These are phyloP conservation scores for Seriola dumerili DNA, from an alignment of 2,113 vertebrate species.

Conservation along the genomic window DNA sequence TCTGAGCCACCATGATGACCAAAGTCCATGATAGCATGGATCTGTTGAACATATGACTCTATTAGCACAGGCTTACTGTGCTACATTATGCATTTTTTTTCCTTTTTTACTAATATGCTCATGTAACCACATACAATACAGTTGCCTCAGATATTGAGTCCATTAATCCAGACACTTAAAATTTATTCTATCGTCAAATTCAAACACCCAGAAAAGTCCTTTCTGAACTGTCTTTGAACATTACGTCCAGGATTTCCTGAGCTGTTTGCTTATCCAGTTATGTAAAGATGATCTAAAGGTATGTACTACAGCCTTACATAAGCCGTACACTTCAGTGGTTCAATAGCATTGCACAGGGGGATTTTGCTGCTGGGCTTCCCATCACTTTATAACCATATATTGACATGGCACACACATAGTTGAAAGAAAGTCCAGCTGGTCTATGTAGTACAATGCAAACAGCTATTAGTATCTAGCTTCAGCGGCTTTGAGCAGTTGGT, in stretches of 20 bases:
- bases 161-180: conserved; percentile 3
- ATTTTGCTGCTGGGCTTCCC: conserved; percentile 38
- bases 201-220: conserved; percentile 26
- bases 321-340: conserved; percentile 51
- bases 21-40: conserved; percentile 19
- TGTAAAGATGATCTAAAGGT: conserved; percentile 48
- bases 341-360: conserved; percentile 25
- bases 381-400: conserved; percentile 54
- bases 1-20: conserved; percentile 13
- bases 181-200: conserved; percentile 5
- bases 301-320: conserved; percentile 26
- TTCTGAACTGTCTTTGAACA: conserved; percentile 40
- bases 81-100: not conserved
- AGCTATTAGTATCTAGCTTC: not conserved
- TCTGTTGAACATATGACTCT: conserved; percentile 2
- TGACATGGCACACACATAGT: conserved; percentile 48
- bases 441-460: conserved; percentile 12
- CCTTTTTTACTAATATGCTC: not conserved
- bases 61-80: not conserved
- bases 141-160: not conserved
- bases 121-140: conserved; percentile 13
- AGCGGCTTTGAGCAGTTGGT: not conserved
- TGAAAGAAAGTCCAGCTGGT: conserved; percentile 26
- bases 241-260: conserved; percentile 28
- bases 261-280: conserved; percentile 32